Evolutionary conservation across 2,113 vertebrate genomes (phyloP).

Genomic region (Chionis minor): DNA sequence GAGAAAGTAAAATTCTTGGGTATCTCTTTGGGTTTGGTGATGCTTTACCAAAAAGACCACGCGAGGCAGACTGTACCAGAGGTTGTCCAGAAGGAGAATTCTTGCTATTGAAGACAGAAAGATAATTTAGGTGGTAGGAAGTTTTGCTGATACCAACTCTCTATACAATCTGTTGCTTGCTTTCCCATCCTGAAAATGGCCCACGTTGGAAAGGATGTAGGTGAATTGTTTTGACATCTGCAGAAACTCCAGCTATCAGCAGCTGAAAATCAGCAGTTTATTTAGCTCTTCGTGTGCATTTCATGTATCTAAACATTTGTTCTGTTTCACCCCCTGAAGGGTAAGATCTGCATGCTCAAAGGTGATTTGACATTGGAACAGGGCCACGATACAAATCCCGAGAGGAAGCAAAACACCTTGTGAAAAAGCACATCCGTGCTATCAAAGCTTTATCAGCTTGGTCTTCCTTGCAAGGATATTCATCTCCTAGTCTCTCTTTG

Average conservation of each 20-base stretch:
- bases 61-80: fast-evolving
- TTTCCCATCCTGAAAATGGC: neutral
- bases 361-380: neutral
- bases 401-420: neutral
- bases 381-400: neutral
- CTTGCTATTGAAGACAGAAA: neutral
- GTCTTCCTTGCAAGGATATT: neutral
- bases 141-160: neutral
- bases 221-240: neutral
- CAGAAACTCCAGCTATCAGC: neutral
- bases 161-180: neutral
- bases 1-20: neutral
- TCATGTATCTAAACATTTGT: neutral
- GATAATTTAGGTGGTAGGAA: neutral
- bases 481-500: neutral
- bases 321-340: neutral
- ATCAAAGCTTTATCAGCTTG: neutral
- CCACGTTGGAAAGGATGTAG: neutral
- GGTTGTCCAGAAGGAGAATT: neutral
- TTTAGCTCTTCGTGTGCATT: neutral
- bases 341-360: neutral
- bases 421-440: neutral
- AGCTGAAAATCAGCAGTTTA: neutral
- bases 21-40: neutral
- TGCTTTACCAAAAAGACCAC: neutral